Conservation (phyloP, 2,113 vertebrate species). For the Calidris pygmaea region DNA sequence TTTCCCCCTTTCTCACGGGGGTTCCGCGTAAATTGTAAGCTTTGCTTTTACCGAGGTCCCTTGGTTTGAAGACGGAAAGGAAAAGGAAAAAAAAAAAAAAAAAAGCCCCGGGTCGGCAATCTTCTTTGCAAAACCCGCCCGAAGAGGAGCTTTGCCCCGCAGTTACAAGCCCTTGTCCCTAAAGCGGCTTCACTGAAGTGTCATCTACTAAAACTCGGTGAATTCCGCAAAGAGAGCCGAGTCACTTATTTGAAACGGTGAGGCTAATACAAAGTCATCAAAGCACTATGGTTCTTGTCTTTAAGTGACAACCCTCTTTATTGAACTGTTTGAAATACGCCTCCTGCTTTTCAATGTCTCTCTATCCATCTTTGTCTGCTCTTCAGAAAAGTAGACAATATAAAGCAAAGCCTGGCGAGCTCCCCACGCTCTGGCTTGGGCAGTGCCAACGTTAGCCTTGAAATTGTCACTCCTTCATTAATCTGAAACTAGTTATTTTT, state of each 20-base stretch:
- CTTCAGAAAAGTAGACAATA: conserved; percentile 81
- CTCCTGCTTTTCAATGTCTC: conserved; percentile 83
- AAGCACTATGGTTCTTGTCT: conserved; percentile 84
- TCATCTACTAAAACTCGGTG: conserved; percentile 37
- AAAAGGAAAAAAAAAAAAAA: background rate
- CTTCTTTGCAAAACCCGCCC: background rate
- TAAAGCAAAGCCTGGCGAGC: conserved; percentile 79
- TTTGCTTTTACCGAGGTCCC: background rate
- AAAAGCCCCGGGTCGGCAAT: background rate
- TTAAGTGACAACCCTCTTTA: conserved; percentile 83
- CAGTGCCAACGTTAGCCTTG: conserved; percentile 81
- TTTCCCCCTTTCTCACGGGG: background rate
- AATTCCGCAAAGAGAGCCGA: conserved; percentile 57
- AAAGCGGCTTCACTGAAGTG: conserved; percentile 46
- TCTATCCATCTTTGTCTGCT: conserved; percentile 86
- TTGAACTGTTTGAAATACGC: conserved; percentile 79
- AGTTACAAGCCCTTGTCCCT: background rate
- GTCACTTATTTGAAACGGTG: conserved; percentile 74
- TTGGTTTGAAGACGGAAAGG: background rate
- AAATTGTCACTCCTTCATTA: conserved; percentile 83
- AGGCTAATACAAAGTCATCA: conserved; percentile 84
- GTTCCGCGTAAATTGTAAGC: background rate
- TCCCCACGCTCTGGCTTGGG: conserved; percentile 79
- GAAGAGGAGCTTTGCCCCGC: background rate
- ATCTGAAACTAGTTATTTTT: conserved; percentile 77